Evolutionary conservation across 2,113 vertebrate genomes (phyloP).

Genomic region (Eurypyga helias): DNA sequence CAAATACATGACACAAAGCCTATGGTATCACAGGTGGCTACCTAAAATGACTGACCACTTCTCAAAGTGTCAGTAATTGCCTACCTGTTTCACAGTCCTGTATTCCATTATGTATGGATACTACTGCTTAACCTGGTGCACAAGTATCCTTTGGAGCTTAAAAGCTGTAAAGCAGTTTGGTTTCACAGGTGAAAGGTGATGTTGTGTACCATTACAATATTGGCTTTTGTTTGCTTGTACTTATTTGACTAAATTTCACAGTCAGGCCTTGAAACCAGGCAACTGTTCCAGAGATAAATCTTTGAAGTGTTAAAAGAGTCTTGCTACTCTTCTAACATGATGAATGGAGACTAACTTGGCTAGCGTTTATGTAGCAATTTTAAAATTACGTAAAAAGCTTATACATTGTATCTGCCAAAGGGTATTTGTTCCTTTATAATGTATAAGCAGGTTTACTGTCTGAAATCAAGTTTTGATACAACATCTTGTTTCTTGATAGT

Average conservation of each 20-base stretch:
- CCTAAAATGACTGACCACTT: neutral
- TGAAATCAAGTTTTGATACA: neutral
- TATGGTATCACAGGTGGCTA: neutral
- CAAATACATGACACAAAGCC: neutral
- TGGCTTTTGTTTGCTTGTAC: neutral
- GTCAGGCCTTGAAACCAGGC: neutral
- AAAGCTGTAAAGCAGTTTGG: neutral
- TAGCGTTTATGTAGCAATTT: too few relatives aligned
- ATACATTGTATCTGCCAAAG: neutral
- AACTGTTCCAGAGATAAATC: neutral
- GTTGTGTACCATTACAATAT: neutral
- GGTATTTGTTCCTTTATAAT: neutral
- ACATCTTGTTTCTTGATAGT: neutral
- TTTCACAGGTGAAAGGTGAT: neutral
- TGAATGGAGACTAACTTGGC: neutral
- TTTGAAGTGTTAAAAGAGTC: neutral
- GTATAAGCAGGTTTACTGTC: neutral
- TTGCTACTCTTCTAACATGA: neutral
- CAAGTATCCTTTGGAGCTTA: neutral
- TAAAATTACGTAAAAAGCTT: neutral
- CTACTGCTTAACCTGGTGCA: neutral
- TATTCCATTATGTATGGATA: neutral
- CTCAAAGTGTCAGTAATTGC: neutral
- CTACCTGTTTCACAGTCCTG: neutral
- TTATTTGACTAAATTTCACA: neutral